Evolutionary conservation across 1,140 invertebrate genomes (phyloP).

Genomic region (Drosophila saltans): DNA sequence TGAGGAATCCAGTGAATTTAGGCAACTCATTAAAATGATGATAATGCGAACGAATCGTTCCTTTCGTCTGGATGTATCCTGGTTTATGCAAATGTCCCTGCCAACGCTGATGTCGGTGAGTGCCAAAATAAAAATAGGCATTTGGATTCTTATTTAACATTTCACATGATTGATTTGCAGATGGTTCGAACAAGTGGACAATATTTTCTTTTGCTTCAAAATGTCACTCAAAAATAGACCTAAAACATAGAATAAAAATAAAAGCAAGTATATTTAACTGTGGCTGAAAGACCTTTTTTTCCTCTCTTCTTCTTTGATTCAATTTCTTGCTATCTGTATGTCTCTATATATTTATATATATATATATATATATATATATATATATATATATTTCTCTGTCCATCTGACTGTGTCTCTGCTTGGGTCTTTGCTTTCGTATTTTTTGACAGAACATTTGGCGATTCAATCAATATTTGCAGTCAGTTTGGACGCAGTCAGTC

Average conservation of each 20-base stretch:
- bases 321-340: too few relatives aligned
- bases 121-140: background rate
- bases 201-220: conserved; percentile 71
- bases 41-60: conserved; percentile 65
- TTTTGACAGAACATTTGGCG: conserved; percentile 34
- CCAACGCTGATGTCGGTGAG: conserved; percentile 74
- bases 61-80: conserved; percentile 71
- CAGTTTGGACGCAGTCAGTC: conserved; percentile 20
- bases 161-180: conserved; percentile 59
- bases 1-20: conserved; percentile 63
- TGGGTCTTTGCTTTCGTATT: background rate
- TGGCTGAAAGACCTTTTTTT: background rate
- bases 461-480: conserved; percentile 48
- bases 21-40: conserved; percentile 72
- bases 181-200: conserved; percentile 74
- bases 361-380: too few relatives aligned
- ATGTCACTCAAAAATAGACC: conserved; percentile 63
- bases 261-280: conserved; percentile 4
- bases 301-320: conserved; percentile 16
- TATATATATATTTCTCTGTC: too few relatives aligned
- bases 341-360: too few relatives aligned
- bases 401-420: background rate
- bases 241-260: conserved; percentile 18
- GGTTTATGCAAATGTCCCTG: conserved; percentile 73
- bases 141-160: background rate